Evolutionary conservation across 2,113 vertebrate genomes (phyloP).

Genomic region (Entelurus aequoreus): DNA sequence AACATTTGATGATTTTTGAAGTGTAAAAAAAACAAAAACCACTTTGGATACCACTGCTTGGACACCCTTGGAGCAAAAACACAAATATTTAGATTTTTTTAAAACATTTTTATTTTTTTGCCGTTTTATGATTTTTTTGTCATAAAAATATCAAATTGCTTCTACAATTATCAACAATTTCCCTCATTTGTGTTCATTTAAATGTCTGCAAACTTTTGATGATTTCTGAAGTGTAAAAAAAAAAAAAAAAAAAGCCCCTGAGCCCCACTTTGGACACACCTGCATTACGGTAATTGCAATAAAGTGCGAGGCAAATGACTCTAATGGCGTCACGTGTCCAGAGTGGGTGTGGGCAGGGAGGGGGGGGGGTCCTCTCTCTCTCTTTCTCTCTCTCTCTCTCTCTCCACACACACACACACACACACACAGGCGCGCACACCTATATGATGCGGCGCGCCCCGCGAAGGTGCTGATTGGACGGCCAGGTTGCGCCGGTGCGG

Average conservation of each 20-base stretch:
- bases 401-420: neutral
- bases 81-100: too few species aligned
- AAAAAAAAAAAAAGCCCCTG: neutral
- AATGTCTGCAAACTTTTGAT: neutral
- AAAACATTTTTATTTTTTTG: too few species aligned
- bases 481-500: constrained; percentile 66
- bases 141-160: too few species aligned
- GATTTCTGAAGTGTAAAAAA: too few species aligned
- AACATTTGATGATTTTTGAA: too few species aligned
- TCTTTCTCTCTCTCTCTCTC: neutral
- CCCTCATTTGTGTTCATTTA: neutral
- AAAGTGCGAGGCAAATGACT: constrained; percentile 60
- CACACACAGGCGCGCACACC: constrained; percentile 1
- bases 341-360: too few species aligned
- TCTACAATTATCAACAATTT: neutral
- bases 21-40: too few species aligned
- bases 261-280: neutral
- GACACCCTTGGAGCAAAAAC: too few species aligned
- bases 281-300: constrained; percentile 55
- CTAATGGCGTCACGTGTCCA: constrained; percentile 31
- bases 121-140: too few species aligned
- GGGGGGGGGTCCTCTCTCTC: neutral
- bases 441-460: constrained; percentile 56
- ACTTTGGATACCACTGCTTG: too few species aligned
- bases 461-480: constrained; percentile 87